A percentile compares a stretch with the other conserved stretches of the same genome.
Evolutionary conservation across 2,113 vertebrate species (phyloP).

Genomic region (Gymnogyps californianus): DNA sequence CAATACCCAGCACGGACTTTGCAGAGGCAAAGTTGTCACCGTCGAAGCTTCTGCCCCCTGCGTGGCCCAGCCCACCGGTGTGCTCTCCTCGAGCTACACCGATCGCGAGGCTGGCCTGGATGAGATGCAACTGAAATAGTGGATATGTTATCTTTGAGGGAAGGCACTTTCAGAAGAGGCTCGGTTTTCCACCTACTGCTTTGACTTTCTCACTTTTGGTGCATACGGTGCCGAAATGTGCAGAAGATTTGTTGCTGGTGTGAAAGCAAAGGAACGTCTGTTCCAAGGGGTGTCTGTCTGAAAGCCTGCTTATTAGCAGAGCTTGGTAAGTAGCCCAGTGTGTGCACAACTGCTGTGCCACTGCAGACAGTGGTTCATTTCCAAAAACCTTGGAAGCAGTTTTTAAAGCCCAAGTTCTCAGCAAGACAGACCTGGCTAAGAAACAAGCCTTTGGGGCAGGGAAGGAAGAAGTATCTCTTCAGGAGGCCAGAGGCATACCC

Average conservation of each 20-base stretch:
- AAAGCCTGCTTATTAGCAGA: neutral
- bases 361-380: neutral
- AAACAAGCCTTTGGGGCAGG: neutral
- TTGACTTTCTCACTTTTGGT: neutral
- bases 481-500: neutral
- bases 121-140: neutral
- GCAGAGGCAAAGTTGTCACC: neutral
- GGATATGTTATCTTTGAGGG: neutral
- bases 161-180: neutral
- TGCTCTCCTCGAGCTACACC: rapidly evolving
- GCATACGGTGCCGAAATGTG: neutral
- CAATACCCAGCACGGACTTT: neutral
- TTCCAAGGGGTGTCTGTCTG: neutral
- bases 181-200: neutral
- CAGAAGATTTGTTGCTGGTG: neutral
- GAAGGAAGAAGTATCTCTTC: neutral
- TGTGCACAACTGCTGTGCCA: neutral
- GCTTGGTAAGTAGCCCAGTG: neutral
- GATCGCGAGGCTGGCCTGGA: neutral
- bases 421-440: rapidly evolving
- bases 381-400: neutral
- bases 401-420: neutral
- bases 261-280: neutral
- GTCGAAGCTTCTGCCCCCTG: neutral
- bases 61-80: rapidly evolving